Evolutionary conservation across 1,140 invertebrate genomes (phyloP), one percentile per base, ranked within the genome.

Genomic region (Rhyacophila brunnea): DNA sequence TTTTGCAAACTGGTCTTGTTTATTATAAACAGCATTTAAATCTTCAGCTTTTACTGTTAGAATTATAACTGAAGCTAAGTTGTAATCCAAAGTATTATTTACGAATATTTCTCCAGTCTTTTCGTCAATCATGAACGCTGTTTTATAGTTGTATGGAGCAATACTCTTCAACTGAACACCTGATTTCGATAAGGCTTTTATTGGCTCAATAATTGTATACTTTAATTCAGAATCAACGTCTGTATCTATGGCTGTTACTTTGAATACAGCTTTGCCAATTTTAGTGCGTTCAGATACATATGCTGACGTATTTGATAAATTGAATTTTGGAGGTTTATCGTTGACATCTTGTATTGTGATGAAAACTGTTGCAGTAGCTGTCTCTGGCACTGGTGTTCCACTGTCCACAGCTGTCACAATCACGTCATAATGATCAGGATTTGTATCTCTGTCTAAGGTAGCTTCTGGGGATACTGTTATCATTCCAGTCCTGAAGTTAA

Each of bases 321-420:
- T 80, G 55, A 93, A 95, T 58, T 73, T 80, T 0, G 92, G 92
- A 10, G 87, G 82, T 67, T 92, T 90, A 68, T 95, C 91, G 61
- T 93, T 93, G 0, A 93, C 87, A 68, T 93, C 90, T 60, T 84
- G 71, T 10, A 93, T 83, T 19, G 83, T 84, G 1, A 92, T 83
- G 35, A 84, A 84, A 0, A 91, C 83, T 1, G 85, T 88, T 0
- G 89, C 86, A 0, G 87, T 88, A 0, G 88, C 87, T 0, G 87
- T 89, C 75, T 90, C 87, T 35, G 81, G 81, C n/a, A 89, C 82
- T 0, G 88, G 87, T n/a, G 75, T 74, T 0, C 87, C 87, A 18
- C 85, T 85, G 64, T 90, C 88, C 1, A 89, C 83, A 0, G 87
- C 83, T 65, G 88, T 83, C 23, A 92, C 85, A 10, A 84, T 81